Base-by-base conservation (phyloP, 2,797 vertebrate species). In the Channallabes apus region DNA sequence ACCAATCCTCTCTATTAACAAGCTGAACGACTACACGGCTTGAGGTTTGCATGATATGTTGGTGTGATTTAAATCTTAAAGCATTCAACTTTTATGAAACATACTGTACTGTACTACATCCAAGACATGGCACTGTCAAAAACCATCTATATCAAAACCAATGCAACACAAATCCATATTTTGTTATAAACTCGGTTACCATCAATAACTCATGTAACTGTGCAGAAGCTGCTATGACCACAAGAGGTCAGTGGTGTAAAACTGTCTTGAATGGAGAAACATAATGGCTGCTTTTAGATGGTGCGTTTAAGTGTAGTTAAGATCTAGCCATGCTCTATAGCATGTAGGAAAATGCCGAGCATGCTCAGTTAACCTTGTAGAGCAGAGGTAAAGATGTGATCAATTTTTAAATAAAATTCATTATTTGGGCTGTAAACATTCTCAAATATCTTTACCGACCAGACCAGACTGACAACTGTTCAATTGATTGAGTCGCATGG, bases 211-310 rank as follows among this genome's bases (percentile, higher is more conserved):
- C 3, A 14, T 78, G 29, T 41, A 35, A 69, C 27, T 24, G 24
- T 65, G 62, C 2, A 69, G 65, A 24, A 54, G 9, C n/a, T 71
- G 46, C 27, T 68, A 1, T 69, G 65, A 24, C 62, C 62, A 67
- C 41, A 9, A 83, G 69, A 61, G 82, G 56, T 51, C 58, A 78
- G 76, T 78, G 56, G 22, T 35, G 54, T 78, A 15, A 78, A 61
- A 35, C 11, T 77, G 54, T 38, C 20, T 2, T 32, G 56, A 77
- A 8, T 58, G 8, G 8, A 22, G 54, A 59, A 59, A 77, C 9
- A 14, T 22, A 32, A 15, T 54, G n/a, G 56, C 15, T 14, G 46
- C 11, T 46, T 24, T 22, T 46, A n/a, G 4, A 51, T 24, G 38
- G 11, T 4, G 12, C 22, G 41, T 69, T 38, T 41, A 41, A 46